These are phyloP conservation scores for Stenolophus ochropezus DNA, from an alignment of 2,888 invertebrate species.

Conservation along the genomic window DNA sequence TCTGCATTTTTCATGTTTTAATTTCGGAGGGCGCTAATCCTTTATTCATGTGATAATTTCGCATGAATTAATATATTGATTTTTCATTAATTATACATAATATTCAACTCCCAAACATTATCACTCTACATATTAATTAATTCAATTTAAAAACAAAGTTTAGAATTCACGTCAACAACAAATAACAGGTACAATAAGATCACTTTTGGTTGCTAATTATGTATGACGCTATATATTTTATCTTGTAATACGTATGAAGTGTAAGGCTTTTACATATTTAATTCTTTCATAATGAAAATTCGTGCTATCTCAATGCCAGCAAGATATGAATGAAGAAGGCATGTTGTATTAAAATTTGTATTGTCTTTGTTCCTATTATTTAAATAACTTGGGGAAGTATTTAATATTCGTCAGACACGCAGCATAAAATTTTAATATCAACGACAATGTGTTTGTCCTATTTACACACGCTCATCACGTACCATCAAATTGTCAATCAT, in stretches of 20 bases:
- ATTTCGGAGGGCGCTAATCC: slow-evolving; percentile 15
- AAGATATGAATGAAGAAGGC: not conserved
- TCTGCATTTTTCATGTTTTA: slow-evolving; percentile 27
- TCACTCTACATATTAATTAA: no score
- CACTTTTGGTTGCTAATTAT: no score
- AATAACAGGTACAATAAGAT: no score
- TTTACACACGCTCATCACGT: slow-evolving; percentile 1
- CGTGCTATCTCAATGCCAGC: not conserved
- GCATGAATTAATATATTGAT: slow-evolving; percentile 18
- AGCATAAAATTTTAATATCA: slow-evolving; percentile 25
- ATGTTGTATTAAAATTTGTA: slow-evolving; percentile 11
- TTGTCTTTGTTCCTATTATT: slow-evolving; percentile 11
- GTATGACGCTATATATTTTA: no score
- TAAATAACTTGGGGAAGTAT: slow-evolving; percentile 18
- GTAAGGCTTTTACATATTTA: no score
- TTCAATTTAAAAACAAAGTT: no score
- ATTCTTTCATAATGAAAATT: no score
- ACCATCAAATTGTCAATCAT: slow-evolving; percentile 17
- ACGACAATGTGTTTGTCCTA: slow-evolving; percentile 18
- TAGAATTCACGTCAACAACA: no score
- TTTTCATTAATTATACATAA: not conserved
- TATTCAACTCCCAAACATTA: no score
- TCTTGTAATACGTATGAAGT: no score
- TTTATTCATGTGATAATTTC: not conserved
- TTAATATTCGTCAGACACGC: slow-evolving; percentile 19